Conservation (phyloP, 2,888 invertebrate species). For the Encarsia formosa region DNA sequence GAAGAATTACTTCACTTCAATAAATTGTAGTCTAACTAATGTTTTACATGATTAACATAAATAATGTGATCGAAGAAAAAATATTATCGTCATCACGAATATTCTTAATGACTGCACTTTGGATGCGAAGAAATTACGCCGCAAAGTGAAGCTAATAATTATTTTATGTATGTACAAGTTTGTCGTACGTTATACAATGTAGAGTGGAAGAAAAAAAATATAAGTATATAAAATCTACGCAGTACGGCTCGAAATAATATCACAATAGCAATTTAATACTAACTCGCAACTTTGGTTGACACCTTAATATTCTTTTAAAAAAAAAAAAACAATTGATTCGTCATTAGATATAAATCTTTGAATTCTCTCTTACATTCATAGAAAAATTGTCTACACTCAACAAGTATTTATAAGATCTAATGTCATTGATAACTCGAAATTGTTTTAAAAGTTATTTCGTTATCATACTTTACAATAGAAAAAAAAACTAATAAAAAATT, state of each 20-base stretch:
- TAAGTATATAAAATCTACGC: slow-evolving; percentile 20
- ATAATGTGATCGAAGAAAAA: slow-evolving; percentile 12
- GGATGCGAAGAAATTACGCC: slow-evolving; percentile 14
- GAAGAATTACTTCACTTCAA: slow-evolving; percentile 12
- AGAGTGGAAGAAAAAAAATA: slow-evolving; percentile 6
- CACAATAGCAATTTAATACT: slow-evolving; percentile 41
- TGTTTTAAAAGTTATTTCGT: no score
- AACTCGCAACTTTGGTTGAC: slow-evolving; percentile 41
- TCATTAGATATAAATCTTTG: slow-evolving; percentile 10
- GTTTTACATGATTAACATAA: slow-evolving; percentile 22
- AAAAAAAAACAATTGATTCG: slow-evolving; percentile 11
- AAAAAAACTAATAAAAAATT: no score
- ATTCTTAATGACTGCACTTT: slow-evolving; percentile 16
- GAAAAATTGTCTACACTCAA: slow-evolving; percentile 8
- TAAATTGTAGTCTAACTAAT: slow-evolving; percentile 23
- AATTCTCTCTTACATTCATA: slow-evolving; percentile 11
- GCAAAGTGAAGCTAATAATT: slow-evolving; percentile 13
- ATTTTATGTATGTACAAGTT: slow-evolving; percentile 13
- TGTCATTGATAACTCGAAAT: no score
- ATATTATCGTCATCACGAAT: slow-evolving; percentile 4
- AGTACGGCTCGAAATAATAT: slow-evolving; percentile 30
- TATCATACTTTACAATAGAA: no score
- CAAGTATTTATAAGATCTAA: no score
- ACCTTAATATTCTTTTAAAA: slow-evolving; percentile 30
- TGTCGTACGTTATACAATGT: slow-evolving; percentile 1